Base-by-base conservation (phyloP, 2,797 vertebrate genomes). In the Syndactyla subalaris region DNA sequence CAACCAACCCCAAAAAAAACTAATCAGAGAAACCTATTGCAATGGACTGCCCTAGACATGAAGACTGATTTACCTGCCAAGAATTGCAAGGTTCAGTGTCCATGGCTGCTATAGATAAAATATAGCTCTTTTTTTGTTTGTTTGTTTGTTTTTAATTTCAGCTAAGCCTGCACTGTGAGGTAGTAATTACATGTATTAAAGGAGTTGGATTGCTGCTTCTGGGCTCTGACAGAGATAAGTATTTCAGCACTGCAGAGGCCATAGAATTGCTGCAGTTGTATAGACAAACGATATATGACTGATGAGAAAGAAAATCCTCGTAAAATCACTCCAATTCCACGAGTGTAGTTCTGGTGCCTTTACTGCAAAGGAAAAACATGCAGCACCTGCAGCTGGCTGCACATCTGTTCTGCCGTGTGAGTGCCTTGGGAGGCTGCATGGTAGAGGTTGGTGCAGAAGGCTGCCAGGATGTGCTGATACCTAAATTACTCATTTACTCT, bases 231-330 rank as follows among this genome's bases (percentile, higher is more conserved):
- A 21, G 22, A 0, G 20, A 6, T 4, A 20, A 75, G 26, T 38
- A 10, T 46, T 57, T 58, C 71, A 72, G 14, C 26, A 7, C 66
- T 51, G 34, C 66, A 75, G 54, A 49, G 77, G 11, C 20, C 26
- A 24, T 22, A 17, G 39, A 38, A 26, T 1, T 70, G 23, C 65
- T 72, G 73, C 46, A 10, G 1, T 59, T 34, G 14, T 38, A 20
- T 3, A 19, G 41, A 34, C 18, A 21, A 51, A 48, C 12, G 10
- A 3, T 5, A 0, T 29, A 2, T 5, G 9, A 27, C 8, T n/a
- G 70, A 34, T 49, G 66, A 34, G 49, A 48, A 26, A 26, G 39
- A 34, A 75, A 88, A 48, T 20, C 36, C 14, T 65, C n/a, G 1
- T 49, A 4, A n/a, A 43, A 32, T 27, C 36, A 15, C 6, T 4